Base-by-base conservation (phyloP, 2,888 invertebrate species). In the Eutolmus rufibarbis region DNA sequence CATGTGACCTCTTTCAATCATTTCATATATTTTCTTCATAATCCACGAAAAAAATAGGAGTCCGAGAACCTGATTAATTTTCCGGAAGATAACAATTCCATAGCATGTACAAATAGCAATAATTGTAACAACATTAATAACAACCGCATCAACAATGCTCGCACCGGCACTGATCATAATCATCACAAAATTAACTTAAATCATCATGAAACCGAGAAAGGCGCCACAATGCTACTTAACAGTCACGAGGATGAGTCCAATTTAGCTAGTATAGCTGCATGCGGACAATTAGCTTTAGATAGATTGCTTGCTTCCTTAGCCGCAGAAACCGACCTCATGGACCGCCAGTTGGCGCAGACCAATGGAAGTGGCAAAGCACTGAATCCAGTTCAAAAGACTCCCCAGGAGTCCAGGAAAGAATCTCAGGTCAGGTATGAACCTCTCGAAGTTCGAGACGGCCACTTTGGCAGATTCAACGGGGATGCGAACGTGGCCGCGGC, bases 211-310 rank as follows among this genome's bases (percentile, higher is more conserved):
- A 37, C 4, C 37, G 78, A 78, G 19, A 46, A 78, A 66, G 78
- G 51, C 57, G 66, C 40, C 40, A 66, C 23, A 23, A 66, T 66
- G 28, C 66, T 66, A 43, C 23, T 79, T 87, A 87, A 88, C 37
- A 88, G 28, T 82, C 77, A 88, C 74, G 66, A 87, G 37, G 78
- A 51, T 51, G 87, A 87, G 28, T 88, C 87, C 78, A 89, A 88
- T 9, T 31, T 79, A 46, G 74, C 86, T 87, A 89, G 88, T 85
- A 87, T 87, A 87, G 87, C 88, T 87, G 77, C 87, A 87, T 86
- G 88, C 88, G 89, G 89, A 28, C 89, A 89, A 87, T 88, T 89
- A 88, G 89, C 89, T 81, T 88, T 90, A 89, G 89, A 90, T 87
- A 88, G 88, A 87, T 89, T 90, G 81, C 78, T 90, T 51, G 89